Evolutionary conservation across 2,797 vertebrate species (phyloP).

Genomic region (Apogon hyalosoma): DNA sequence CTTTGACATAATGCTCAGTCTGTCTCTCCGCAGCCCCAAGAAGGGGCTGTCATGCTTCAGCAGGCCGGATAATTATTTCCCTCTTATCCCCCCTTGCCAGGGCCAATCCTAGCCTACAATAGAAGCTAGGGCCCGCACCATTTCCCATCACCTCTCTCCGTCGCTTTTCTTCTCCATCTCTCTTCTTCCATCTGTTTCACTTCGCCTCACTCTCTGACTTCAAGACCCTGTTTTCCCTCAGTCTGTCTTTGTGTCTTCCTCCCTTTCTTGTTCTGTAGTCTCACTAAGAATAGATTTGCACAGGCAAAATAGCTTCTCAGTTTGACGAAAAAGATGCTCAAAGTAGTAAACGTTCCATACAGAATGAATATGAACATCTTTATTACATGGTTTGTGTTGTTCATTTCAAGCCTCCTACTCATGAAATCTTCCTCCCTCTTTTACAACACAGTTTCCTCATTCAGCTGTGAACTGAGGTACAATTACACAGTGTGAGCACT

Average conservation of each 20-base stretch:
- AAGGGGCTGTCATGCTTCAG: conserved; percentile 87
- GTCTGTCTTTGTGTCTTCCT: conserved; percentile 55
- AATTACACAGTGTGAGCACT: conserved; percentile 18
- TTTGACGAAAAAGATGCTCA: conserved; percentile 53
- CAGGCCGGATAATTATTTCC: conserved; percentile 89
- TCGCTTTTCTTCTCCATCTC: conserved; percentile 73
- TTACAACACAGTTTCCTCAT: conserved; percentile 14
- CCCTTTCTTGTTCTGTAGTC: conserved; percentile 48
- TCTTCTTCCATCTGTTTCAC: conserved; percentile 75
- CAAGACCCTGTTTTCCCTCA: conserved; percentile 58
- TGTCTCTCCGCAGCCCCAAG: conserved; percentile 79
- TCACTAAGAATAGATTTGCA: conserved; percentile 70
- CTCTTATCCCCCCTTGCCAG: conserved; percentile 87
- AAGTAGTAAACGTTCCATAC: conserved; percentile 35
- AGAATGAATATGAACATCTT: conserved; percentile 40
- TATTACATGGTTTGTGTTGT: conserved; percentile 11
- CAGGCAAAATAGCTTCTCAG: conserved; percentile 39
- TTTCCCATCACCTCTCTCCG: conserved; percentile 71
- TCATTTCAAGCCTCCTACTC: conserved; percentile 22
- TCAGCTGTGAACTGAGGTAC: conserved; percentile 18
- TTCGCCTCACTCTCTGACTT: conserved; percentile 70
- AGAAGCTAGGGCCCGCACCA: conserved; percentile 73
- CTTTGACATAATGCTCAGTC: conserved; percentile 83
- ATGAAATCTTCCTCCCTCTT: conserved; percentile 13
- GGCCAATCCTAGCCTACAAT: conserved; percentile 84